Conservation (phyloP, 2,888 invertebrate genomes). For the Phengaris arion region DNA sequence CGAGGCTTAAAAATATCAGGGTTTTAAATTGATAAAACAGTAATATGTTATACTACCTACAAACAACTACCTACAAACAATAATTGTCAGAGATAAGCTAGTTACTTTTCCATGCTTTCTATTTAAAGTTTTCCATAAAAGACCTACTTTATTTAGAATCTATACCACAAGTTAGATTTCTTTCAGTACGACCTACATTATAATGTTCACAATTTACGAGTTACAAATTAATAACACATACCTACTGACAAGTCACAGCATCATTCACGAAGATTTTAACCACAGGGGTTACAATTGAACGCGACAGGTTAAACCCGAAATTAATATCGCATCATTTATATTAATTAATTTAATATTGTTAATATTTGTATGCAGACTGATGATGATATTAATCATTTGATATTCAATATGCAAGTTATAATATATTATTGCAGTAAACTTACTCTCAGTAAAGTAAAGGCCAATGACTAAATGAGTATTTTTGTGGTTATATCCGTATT, state of each 20-base stretch:
- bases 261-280: not conserved
- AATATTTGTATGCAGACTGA: not conserved
- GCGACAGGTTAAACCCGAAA: constrained; percentile 1
- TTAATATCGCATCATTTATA: not conserved
- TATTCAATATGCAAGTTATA: not conserved
- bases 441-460: not conserved
- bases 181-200: too few species aligned
- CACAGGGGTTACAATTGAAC: not conserved
- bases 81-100: too few species aligned
- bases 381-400: not conserved
- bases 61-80: too few species aligned
- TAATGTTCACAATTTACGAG: not conserved
- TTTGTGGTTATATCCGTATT: too few species aligned
- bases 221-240: constrained; percentile 2
- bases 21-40: too few species aligned
- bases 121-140: too few species aligned
- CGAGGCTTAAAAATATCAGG: too few species aligned
- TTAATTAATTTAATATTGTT: not conserved
- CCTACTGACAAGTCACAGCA: not conserved
- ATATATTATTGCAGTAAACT: not conserved
- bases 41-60: too few species aligned
- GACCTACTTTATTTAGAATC: too few species aligned
- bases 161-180: too few species aligned
- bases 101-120: too few species aligned
- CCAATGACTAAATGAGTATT: not conserved